A percentile compares a stretch with the other conserved stretches of the same genome.
phyloP scores from a whole-genome alignment of 2,888 invertebrate species.

The Therioaphis trifolii region DNA sequence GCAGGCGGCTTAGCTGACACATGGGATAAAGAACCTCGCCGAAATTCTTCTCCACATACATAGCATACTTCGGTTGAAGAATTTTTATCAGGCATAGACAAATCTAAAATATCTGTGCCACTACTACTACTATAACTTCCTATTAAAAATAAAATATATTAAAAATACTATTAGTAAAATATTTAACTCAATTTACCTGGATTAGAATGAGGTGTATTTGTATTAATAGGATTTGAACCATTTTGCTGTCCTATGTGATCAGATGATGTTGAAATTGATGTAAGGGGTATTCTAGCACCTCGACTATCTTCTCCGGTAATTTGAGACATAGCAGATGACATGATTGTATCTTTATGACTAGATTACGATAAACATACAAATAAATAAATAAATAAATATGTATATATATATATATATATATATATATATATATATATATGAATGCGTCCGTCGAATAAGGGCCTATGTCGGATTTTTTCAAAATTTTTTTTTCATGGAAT shows the following conservation, averaged over 20 bases:
- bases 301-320: constrained; percentile 61
- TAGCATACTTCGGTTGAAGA: constrained; percentile 90
- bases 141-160: constrained; percentile 46
- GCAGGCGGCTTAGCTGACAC: constrained; percentile 73
- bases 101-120: constrained; percentile 87
- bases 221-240: constrained; percentile 57
- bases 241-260: constrained; percentile 56
- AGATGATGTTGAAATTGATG: constrained; percentile 52
- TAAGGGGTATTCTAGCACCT: constrained; percentile 53
- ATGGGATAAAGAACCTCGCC: constrained; percentile 82
- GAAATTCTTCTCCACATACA: constrained; percentile 89
- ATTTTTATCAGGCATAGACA: constrained; percentile 93
- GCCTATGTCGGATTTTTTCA: too few species aligned
- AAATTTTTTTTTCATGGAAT: too few species aligned
- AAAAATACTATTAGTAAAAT: not conserved
- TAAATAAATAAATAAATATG: not conserved
- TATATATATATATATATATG: too few species aligned
- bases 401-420: too few species aligned
- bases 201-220: constrained; percentile 64
- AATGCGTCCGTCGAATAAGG: too few species aligned
- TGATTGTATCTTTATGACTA: constrained; percentile 60
- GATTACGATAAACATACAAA: not conserved
- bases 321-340: constrained; percentile 61
- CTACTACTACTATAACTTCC: constrained; percentile 70
- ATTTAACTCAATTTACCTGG: constrained; percentile 54